Percentiles rank a stretch among this genome's conserved stretches.
Conservation (phyloP, 1,140 invertebrate species). For the Sinella curviseta region DNA sequence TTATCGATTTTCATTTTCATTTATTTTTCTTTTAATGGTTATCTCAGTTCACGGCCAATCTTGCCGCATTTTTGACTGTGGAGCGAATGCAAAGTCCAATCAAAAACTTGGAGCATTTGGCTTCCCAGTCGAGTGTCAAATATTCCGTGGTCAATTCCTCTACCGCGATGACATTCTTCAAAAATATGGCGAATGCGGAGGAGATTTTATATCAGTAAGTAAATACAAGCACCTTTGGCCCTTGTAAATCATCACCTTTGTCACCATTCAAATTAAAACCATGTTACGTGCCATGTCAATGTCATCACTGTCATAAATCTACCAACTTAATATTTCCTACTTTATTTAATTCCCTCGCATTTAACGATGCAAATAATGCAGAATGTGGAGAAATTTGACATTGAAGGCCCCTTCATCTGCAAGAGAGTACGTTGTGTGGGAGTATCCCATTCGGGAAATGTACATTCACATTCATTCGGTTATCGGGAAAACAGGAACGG, state of each 20-base stretch:
- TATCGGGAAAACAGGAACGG: constrained; percentile 74
- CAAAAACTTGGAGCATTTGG: constrained; percentile 81
- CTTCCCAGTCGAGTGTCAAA: constrained; percentile 82
- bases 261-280: not conserved
- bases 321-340: not conserved
- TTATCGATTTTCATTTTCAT: too few species aligned
- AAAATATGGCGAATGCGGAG: constrained; percentile 87
- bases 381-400: constrained; percentile 86
- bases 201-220: constrained; percentile 78
- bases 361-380: constrained; percentile 52
- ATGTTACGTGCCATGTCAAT: too few species aligned
- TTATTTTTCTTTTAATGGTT: not conserved
- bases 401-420: constrained; percentile 62
- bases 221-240: too few species aligned
- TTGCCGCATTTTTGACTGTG: constrained; percentile 76
- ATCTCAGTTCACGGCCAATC: constrained; percentile 82
- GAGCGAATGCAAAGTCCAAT: constrained; percentile 85
- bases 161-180: constrained; percentile 79
- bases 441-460: constrained; percentile 82
- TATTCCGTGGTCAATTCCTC: constrained; percentile 85
- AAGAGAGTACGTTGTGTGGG: constrained; percentile 84
- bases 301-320: too few species aligned
- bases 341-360: not conserved
- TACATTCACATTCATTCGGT: constrained; percentile 82
- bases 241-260: not conserved